A percentile compares a stretch with the other conserved stretches of the same genome.
phyloP scores from a whole-genome alignment of 92 coral and sea anemone genomes.

The Phenganax subtilis region DNA sequence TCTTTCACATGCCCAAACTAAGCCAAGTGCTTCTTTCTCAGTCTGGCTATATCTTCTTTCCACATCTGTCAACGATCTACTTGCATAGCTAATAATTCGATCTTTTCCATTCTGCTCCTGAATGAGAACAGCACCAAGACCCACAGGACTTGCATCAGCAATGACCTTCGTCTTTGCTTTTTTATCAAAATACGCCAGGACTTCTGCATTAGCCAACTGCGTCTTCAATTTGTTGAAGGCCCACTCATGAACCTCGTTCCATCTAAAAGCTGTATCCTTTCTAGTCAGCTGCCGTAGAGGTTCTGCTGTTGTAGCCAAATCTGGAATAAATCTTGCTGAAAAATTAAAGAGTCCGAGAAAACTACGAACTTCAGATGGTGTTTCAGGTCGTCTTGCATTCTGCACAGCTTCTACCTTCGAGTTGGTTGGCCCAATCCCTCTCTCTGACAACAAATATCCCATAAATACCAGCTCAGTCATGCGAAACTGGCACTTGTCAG shows the following conservation, averaged over 20 bases:
- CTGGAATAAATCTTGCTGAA: constrained; percentile 38
- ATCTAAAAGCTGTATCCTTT: neutral
- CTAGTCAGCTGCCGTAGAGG: constrained; percentile 19
- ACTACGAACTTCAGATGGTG: constrained; percentile 54
- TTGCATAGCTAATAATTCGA: constrained; percentile 21
- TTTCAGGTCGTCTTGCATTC: constrained; percentile 54
- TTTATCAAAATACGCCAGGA: neutral
- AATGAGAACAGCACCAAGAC: constrained; percentile 24
- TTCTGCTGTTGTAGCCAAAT: constrained; percentile 16
- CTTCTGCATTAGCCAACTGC: neutral
- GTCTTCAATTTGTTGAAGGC: neutral
- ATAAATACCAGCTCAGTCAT: too few species aligned
- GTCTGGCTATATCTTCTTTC: constrained; percentile 16
- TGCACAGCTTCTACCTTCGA: constrained; percentile 52
- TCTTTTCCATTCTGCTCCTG: constrained; percentile 12
- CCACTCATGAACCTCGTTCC: too few species aligned
- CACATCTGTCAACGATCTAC: neutral
- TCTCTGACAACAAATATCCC: neutral
- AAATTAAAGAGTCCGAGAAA: constrained; percentile 59
- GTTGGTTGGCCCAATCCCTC: constrained; percentile 58
- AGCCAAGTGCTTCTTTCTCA: constrained; percentile 6
- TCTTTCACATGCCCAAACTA: constrained; percentile 7
- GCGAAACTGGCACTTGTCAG: too few species aligned
- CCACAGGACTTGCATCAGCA: constrained; percentile 25
- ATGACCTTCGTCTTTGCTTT: neutral